These are phyloP conservation scores for Paraescarpia echinospica DNA, from an alignment of 1,140 invertebrate species.

Conservation along the genomic window DNA sequence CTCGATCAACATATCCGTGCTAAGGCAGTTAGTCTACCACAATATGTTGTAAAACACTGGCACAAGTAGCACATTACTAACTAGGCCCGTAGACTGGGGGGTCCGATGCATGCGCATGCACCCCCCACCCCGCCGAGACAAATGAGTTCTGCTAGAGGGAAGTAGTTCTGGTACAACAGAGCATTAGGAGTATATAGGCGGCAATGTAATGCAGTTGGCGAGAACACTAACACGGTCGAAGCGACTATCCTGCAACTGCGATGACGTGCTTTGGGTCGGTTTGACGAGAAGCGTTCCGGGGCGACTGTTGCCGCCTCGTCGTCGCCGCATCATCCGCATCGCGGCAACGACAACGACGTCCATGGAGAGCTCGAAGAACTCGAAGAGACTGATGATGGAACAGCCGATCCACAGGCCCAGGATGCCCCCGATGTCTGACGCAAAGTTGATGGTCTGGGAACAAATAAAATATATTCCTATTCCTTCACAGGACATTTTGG, in stretches of 20 bases:
- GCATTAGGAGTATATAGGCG: too few relatives aligned
- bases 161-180: too few relatives aligned
- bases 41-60: too few relatives aligned
- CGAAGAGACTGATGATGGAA: slow-evolving; percentile 16
- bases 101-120: too few relatives aligned
- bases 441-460: not conserved
- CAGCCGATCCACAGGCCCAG: slow-evolving; percentile 22
- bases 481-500: not conserved
- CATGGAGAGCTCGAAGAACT: slow-evolving; percentile 18
- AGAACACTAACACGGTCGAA: not conserved
- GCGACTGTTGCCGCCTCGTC: not conserved
- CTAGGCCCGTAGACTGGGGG: too few relatives aligned
- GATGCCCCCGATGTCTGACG: slow-evolving; percentile 20
- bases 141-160: too few relatives aligned
- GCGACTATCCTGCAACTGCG: not conserved
- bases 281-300: not conserved
- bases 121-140: too few relatives aligned
- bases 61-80: too few relatives aligned
- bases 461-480: not conserved
- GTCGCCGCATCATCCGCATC: not conserved
- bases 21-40: too few relatives aligned
- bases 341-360: slow-evolving; percentile 19
- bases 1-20: too few relatives aligned
- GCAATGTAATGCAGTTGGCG: too few relatives aligned
- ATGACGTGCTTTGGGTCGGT: not conserved